Percentiles rank a stretch among this genome's conserved stretches.
These are phyloP conservation scores for Setophaga coronata DNA, from an alignment of 2,113 vertebrate genomes.

Conservation along the genomic window DNA sequence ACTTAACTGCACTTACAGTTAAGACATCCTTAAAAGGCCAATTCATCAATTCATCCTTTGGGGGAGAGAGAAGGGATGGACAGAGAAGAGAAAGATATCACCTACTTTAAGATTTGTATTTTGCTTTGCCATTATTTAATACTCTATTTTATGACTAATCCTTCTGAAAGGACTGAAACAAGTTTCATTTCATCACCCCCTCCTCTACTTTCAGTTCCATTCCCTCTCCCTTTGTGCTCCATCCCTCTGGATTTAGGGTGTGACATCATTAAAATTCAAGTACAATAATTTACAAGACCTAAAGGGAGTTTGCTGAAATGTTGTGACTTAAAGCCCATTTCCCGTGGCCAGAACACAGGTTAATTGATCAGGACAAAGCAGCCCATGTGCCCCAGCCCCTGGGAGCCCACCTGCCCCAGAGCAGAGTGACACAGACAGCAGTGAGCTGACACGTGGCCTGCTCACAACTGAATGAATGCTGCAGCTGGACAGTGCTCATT, in stretches of 20 bases:
- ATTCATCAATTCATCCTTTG: not conserved
- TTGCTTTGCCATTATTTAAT: not conserved
- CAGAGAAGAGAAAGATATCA: not conserved
- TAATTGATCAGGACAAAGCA: not conserved
- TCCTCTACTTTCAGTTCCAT: not conserved
- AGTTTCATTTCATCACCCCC: not conserved
- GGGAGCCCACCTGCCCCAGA: not conserved
- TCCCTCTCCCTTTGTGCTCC: not conserved
- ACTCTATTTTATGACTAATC: not conserved
- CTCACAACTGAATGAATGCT: rapidly evolving
- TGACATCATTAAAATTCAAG: not conserved
- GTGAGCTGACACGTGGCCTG: rapidly evolving
- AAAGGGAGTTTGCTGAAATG: not conserved
- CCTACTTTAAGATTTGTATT: not conserved
- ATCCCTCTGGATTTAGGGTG: not conserved
- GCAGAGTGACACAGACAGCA: not conserved
- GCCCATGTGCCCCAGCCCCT: rapidly evolving
- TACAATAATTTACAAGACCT: not conserved
- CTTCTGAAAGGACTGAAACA: not conserved
- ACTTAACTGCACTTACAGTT: not conserved
- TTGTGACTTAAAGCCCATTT: not conserved
- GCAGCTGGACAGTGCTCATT: rapidly evolving
- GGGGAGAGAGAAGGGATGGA: not conserved
- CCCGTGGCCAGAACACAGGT: not conserved
- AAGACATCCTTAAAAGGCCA: not conserved